Evolutionary conservation across 2,113 vertebrate genomes (phyloP).

Genomic region (Pipra filicauda): DNA sequence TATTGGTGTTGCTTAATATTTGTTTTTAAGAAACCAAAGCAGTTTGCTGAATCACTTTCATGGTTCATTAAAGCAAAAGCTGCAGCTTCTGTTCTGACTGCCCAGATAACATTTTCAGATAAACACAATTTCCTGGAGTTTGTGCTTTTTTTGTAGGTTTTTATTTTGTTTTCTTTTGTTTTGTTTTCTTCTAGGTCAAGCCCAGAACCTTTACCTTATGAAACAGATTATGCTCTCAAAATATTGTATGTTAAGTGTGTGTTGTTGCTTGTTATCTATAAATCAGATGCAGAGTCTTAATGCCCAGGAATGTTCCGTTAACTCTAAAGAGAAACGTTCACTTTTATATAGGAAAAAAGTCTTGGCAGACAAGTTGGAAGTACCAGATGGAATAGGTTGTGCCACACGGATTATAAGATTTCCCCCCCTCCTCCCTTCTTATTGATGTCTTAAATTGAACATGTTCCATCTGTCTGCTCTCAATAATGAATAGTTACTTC

Average conservation of each 20-base stretch:
- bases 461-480: conserved; percentile 80
- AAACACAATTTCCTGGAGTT: conserved; percentile 57
- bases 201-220: conserved; percentile 54
- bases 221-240: conserved; percentile 62
- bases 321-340: conserved; percentile 71
- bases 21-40: conserved; percentile 63
- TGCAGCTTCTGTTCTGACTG: conserved; percentile 61
- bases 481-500: conserved; percentile 75
- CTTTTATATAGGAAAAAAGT: conserved; percentile 79
- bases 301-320: conserved; percentile 74
- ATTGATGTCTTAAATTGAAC: conserved; percentile 81
- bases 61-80: conserved; percentile 64
- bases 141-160: not conserved
- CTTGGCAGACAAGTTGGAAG: conserved; percentile 77
- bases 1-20: conserved; percentile 48
- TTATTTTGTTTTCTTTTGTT: not conserved
- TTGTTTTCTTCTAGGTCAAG: conserved; percentile 50
- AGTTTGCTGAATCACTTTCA: conserved; percentile 67
- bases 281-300: conserved; percentile 71
- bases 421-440: conserved; percentile 56
- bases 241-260: conserved; percentile 64
- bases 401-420: conserved; percentile 74
- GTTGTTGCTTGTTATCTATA: conserved; percentile 71
- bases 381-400: conserved; percentile 78
- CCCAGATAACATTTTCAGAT: conserved; percentile 63